Percentiles rank a stretch among this genome's conserved stretches.
phyloP scores from a whole-genome alignment of 2,797 vertebrate species.

The Pangasius mekongensis region DNA sequence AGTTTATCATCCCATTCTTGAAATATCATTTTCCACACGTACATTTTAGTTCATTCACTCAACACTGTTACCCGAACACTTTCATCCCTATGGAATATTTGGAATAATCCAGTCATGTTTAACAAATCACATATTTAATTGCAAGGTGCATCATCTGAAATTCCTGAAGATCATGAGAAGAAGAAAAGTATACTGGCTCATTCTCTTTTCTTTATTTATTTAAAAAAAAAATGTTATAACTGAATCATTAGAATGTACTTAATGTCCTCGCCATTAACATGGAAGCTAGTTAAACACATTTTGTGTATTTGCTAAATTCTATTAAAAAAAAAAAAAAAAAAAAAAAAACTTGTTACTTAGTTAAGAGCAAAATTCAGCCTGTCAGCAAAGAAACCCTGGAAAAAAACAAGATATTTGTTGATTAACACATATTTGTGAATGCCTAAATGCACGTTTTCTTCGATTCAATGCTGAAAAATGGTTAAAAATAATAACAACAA shows the following conservation, averaged over 20 bases:
- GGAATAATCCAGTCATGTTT: no score
- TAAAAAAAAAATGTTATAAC: neutral
- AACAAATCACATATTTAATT: neutral
- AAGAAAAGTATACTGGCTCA: neutral
- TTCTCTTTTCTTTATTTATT: neutral
- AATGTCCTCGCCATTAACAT: neutral
- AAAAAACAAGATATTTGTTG: neutral
- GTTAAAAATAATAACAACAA: neutral
- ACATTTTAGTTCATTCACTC: neutral
- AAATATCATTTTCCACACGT: neutral
- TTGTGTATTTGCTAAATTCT: neutral
- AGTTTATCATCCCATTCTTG: neutral
- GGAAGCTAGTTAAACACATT: neutral
- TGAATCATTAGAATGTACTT: neutral
- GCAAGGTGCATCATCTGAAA: neutral
- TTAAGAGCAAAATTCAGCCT: neutral
- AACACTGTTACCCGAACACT: neutral
- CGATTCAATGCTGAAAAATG: neutral
- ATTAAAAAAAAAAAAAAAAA: neutral
- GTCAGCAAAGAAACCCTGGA: neutral
- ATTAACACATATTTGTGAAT: neutral
- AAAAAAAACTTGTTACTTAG: neutral
- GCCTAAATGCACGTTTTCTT: neutral
- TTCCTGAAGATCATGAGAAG: neutral
- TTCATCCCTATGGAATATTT: no score